Percentiles rank a stretch among this genome's conserved stretches.
Conservation (phyloP, 2,797 vertebrate species). For the Graptemys geographica region DNA sequence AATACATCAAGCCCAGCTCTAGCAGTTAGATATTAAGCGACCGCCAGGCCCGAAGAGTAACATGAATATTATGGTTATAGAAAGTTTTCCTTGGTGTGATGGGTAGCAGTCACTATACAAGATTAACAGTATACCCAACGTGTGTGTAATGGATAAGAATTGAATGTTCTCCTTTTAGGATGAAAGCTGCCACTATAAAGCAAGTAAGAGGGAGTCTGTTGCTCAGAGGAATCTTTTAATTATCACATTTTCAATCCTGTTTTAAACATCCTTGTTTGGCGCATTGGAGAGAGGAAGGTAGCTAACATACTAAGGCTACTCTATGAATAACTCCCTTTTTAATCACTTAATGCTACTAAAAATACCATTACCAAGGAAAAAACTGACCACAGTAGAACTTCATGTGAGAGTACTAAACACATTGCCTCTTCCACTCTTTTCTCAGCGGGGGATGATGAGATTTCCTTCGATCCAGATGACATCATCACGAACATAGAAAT, state of each 20-base stretch:
- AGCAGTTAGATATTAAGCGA: background rate
- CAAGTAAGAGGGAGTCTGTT: background rate
- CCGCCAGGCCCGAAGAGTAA: background rate
- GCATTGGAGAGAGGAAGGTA: background rate
- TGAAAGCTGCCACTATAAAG: rapidly evolving
- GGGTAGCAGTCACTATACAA: background rate
- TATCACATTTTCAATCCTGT: rapidly evolving
- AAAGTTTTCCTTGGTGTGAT: background rate
- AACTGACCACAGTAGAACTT: rapidly evolving
- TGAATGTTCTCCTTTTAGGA: rapidly evolving
- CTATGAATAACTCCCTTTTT: background rate
- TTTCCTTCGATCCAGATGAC: slow-evolving; percentile 97
- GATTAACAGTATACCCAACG: background rate
- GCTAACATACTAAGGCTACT: background rate
- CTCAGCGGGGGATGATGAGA: slow-evolving; percentile 95
- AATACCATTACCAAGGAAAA: background rate
- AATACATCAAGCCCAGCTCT: background rate
- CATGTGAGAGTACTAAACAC: background rate
- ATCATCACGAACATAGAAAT: slow-evolving; percentile 99
- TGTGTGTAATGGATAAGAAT: background rate
- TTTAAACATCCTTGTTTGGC: background rate
- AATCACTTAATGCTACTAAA: background rate
- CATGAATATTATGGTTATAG: background rate
- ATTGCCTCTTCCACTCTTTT: background rate
- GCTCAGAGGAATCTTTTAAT: background rate